Base-by-base conservation (phyloP, 2,888 invertebrate species). In the Drosophila pseudotakahashii region DNA sequence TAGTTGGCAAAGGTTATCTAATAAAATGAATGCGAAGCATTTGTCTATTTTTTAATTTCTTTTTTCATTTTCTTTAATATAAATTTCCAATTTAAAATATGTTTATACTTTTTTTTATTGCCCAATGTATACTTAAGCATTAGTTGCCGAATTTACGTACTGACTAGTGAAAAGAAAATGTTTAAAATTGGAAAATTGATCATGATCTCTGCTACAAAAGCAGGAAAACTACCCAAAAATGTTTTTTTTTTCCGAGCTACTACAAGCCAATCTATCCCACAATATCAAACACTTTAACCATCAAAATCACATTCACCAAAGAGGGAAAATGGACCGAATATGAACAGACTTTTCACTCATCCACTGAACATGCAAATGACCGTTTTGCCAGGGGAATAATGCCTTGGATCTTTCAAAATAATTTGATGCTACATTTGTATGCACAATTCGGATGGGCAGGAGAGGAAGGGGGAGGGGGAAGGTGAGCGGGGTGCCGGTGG, bases 391-490 rank as follows among this genome's bases (percentile, higher is more conserved):
- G 52, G 14, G 39, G 14, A 52, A 66, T 66, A 66, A 44, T 14
- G 39, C 30, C 32, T 32, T 9, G 45, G 45, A 47, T 47, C 37
- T 66, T 74, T 78, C 54, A 66, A 79, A 80, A 77, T 73, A 83
- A 80, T 80, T 76, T 75, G 63, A 86, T 83, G 81, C 77, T 58
- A 63, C 55, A 80, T 79, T 79, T 81, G 74, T 52, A 70, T 76
- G 80, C 58, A 45, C 44, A 53, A 58, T 64, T 57, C 59, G 42
- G 51, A n/a, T 45, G 34, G 52, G 37, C 45, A 23, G 52, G 32
- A 32, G 45, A 7, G 41, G 11, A 13, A 37, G 57, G 60, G 14
- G 23, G 53, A 32, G 16, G 19, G 23, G 39, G 39, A 26, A 36
- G 32, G 19, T 7, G 37, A 66, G 47, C 54, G 39, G 42, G 32